Conservation (phyloP, 2,113 vertebrate genomes). For the Struthidea cinerea region DNA sequence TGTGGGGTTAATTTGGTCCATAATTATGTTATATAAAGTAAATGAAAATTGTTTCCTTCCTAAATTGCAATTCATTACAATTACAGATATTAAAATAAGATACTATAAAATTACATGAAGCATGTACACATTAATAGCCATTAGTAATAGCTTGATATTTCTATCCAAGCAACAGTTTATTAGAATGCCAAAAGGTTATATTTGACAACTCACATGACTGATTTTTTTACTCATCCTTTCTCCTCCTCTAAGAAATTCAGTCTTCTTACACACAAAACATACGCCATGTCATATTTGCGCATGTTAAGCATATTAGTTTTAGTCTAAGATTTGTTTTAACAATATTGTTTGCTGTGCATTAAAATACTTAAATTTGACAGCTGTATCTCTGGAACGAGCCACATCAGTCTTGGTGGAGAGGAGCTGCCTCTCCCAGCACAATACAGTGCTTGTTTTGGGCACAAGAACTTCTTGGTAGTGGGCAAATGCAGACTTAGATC, state of each 20-base stretch:
- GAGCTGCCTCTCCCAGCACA: not conserved
- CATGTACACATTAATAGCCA: slow-evolving; percentile 91
- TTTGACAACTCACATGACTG: slow-evolving; percentile 79
- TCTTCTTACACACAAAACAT: not conserved
- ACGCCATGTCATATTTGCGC: slow-evolving; percentile 4
- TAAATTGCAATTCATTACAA: slow-evolving; percentile 99
- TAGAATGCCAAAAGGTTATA: slow-evolving; percentile 81
- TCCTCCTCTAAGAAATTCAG: slow-evolving; percentile 58
- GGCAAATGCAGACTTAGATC: not conserved
- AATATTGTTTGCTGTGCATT: not conserved
- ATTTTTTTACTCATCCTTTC: slow-evolving; percentile 63
- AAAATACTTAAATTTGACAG: not conserved
- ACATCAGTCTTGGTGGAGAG: not conserved
- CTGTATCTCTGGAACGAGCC: not conserved
- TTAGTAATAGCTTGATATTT: slow-evolving; percentile 87
- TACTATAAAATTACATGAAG: slow-evolving; percentile 94
- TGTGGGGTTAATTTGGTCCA: slow-evolving; percentile 98
- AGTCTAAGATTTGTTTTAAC: not conserved
- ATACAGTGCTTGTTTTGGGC: not conserved
- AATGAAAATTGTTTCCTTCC: slow-evolving; percentile 91
- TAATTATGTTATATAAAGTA: slow-evolving; percentile 98
- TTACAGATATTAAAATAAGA: slow-evolving; percentile 95
- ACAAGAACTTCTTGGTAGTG: not conserved
- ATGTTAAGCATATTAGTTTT: not conserved
- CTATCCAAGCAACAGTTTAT: slow-evolving; percentile 83